Evolutionary conservation across 2,113 vertebrate species (phyloP).

Genomic region (Apaloderma vittatum): DNA sequence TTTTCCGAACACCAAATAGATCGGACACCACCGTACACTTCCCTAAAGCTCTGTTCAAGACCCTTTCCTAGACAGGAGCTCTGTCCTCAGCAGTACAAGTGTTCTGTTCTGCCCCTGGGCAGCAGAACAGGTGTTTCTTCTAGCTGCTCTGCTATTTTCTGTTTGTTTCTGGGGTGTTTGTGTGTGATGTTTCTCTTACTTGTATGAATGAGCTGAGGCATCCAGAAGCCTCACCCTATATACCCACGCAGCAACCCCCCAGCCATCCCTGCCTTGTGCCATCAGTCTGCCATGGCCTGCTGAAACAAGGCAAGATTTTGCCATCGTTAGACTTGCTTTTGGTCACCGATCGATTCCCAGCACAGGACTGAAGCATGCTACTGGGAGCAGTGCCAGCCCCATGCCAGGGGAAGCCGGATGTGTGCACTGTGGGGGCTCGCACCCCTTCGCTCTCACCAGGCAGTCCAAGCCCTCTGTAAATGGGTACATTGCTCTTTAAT

Average conservation of each 20-base stretch:
- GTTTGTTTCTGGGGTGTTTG: background rate
- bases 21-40: background rate
- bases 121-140: background rate
- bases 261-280: background rate
- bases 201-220: background rate
- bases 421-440: fast-evolving
- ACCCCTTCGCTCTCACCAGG: background rate
- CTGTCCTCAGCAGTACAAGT: background rate
- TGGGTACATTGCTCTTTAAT: slow-evolving; percentile 56
- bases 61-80: background rate
- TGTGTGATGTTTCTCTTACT: background rate
- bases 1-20: background rate
- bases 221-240: background rate
- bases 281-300: background rate
- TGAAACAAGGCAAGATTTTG: background rate
- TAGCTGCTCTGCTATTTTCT: background rate
- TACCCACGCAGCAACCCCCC: fast-evolving
- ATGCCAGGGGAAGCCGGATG: background rate
- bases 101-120: background rate
- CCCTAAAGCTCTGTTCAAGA: background rate
- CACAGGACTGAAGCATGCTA: background rate
- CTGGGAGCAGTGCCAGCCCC: background rate
- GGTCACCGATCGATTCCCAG: fast-evolving
- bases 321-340: fast-evolving
- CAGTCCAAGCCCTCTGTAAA: background rate